Percentiles rank a stretch among this genome's conserved stretches.
Evolutionary conservation across 1,140 invertebrate species (phyloP).

Genomic region (Aphidius gifuensis): DNA sequence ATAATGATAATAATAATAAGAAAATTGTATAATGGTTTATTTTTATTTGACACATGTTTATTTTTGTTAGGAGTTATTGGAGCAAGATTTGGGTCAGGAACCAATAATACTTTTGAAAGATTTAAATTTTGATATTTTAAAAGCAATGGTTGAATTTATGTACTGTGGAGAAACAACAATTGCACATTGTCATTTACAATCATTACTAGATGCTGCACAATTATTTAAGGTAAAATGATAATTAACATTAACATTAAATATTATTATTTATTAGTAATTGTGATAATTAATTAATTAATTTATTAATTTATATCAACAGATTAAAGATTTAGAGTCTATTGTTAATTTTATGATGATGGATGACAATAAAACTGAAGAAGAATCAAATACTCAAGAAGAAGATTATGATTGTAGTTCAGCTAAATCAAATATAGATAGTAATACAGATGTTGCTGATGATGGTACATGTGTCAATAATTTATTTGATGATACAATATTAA

Average conservation of each 20-base stretch:
- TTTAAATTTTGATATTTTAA: slow-evolving; percentile 58
- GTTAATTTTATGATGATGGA: slow-evolving; percentile 42
- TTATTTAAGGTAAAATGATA: slow-evolving; percentile 54
- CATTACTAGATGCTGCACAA: slow-evolving; percentile 55
- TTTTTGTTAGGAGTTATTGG: slow-evolving; percentile 53
- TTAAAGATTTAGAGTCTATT: slow-evolving; percentile 52
- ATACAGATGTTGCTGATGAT: no score
- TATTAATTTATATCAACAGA: slow-evolving; percentile 27
- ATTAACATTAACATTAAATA: slow-evolving; percentile 12
- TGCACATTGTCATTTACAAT: slow-evolving; percentile 54
- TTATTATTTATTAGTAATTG: background rate
- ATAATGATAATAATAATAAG: background rate
- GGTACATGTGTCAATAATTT: no score
- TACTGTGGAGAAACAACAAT: slow-evolving; percentile 61
- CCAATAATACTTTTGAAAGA: slow-evolving; percentile 59
- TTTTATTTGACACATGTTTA: slow-evolving; percentile 2
- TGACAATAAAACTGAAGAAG: background rate
- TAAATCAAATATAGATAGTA: no score
- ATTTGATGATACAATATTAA: slow-evolving; percentile 2
- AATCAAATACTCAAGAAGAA: slow-evolving; percentile 1
- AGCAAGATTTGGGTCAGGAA: slow-evolving; percentile 57
- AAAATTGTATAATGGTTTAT: background rate
- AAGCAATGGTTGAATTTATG: slow-evolving; percentile 61
- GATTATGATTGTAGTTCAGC: no score
- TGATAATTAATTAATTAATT: slow-evolving; percentile 12